phyloP scores from a whole-genome alignment of 2,888 invertebrate genomes.

The Sinohyriopsis cumingii region DNA sequence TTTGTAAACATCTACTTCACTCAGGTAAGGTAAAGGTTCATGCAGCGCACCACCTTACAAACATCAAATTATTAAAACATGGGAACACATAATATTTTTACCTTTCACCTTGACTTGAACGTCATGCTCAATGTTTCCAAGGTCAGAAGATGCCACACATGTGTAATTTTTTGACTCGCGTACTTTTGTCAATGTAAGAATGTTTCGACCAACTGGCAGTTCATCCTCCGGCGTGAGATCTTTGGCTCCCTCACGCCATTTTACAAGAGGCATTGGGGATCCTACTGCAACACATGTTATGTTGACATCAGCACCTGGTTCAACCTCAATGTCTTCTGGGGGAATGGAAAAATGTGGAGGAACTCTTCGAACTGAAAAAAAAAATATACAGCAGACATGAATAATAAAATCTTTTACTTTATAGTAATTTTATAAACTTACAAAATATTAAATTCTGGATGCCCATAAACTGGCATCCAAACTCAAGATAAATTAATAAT shows the following conservation, averaged over 20 bases:
- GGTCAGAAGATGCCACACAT: constrained; percentile 94
- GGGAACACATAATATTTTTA: constrained; percentile 69
- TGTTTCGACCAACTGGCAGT: constrained; percentile 80
- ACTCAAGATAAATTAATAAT: no score
- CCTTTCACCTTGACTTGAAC: constrained; percentile 96
- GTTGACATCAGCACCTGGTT: constrained; percentile 91
- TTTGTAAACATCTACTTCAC: no score
- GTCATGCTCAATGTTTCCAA: constrained; percentile 89
- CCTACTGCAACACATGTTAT: constrained; percentile 97
- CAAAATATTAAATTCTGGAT: no score
- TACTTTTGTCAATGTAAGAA: constrained; percentile 88
- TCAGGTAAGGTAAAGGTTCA: no score
- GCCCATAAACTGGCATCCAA: no score
- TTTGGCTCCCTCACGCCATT: constrained; percentile 74
- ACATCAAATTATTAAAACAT: no score
- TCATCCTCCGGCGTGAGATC: constrained; percentile 86
- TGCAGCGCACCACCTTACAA: no score
- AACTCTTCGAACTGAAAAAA: constrained; percentile 87
- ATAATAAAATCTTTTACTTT: not conserved
- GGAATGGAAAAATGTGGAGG: constrained; percentile 96
- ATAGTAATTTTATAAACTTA: no score
- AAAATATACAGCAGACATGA: not conserved
- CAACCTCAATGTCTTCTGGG: constrained; percentile 81
- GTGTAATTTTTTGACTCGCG: constrained; percentile 96
- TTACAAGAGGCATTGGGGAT: constrained; percentile 97